phyloP scores from a whole-genome alignment of 2,113 vertebrate species.

The Dissostichus mawsoni region DNA sequence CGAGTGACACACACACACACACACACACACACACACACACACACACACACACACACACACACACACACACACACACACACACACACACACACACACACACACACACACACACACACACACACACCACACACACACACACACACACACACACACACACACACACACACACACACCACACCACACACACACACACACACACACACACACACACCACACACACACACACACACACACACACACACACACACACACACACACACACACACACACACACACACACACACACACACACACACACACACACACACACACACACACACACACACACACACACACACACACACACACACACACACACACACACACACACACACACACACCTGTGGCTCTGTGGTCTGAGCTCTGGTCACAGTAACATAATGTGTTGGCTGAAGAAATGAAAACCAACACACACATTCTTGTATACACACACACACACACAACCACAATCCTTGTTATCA shows the following conservation, averaged over 20 bases:
- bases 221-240: neutral
- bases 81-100: conserved; percentile 21
- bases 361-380: neutral
- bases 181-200: neutral
- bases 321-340: neutral
- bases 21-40: neutral
- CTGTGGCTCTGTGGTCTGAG: conserved; percentile 12
- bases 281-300: neutral
- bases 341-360: conserved; percentile 24
- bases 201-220: neutral
- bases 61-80: neutral
- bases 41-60: neutral
- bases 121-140: neutral
- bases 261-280: conserved; percentile 5
- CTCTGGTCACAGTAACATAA: neutral
- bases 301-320: neutral
- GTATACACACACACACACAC: neutral
- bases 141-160: neutral
- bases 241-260: neutral
- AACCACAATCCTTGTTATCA: conserved; percentile 23
- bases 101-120: neutral
- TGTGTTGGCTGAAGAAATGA: neutral
- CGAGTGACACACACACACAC: conserved; percentile 26
- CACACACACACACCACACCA: conserved; percentile 16
- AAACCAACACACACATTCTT: neutral